Evolutionary conservation across 2,888 invertebrate species (phyloP).

Genomic region (Limnephilus lunatus): DNA sequence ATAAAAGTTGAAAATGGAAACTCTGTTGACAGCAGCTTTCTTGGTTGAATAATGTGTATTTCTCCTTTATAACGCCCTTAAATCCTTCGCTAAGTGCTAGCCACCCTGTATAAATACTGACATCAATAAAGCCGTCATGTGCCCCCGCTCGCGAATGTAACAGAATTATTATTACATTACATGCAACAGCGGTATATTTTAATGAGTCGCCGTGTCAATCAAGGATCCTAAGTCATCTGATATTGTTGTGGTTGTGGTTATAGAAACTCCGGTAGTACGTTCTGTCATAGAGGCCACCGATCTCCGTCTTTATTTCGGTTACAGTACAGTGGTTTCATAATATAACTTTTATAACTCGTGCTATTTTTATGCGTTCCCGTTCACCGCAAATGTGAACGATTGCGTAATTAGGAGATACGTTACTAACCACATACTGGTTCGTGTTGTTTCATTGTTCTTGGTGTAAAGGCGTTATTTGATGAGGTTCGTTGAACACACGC

Average conservation of each 20-base stretch:
- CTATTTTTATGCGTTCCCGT: neutral
- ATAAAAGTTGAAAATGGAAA: neutral
- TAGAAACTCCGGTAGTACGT: neutral
- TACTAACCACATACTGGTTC: neutral
- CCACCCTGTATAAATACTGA: slow-evolving; percentile 8
- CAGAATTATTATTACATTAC: neutral
- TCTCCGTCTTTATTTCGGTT: slow-evolving; percentile 3
- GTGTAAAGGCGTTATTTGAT: neutral
- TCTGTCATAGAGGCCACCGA: neutral
- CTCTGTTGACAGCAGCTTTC: neutral
- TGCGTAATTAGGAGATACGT: neutral
- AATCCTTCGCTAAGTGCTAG: neutral
- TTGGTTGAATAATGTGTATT: neutral
- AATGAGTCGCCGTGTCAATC: slow-evolving; percentile 47
- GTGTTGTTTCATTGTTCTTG: neutral
- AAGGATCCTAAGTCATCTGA: slow-evolving; percentile 37
- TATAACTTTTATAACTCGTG: neutral
- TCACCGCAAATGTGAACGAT: slow-evolving; percentile 12
- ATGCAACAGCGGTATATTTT: slow-evolving; percentile 26
- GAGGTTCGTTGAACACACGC: neutral
- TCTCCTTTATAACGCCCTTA: neutral
- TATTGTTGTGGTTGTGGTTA: slow-evolving; percentile 47
- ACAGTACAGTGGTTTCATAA: neutral
- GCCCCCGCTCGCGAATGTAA: slow-evolving; percentile 17
- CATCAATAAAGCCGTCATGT: slow-evolving; percentile 36